Base-by-base conservation (phyloP, 2,888 invertebrate species). In the Melieria omissa region DNA sequence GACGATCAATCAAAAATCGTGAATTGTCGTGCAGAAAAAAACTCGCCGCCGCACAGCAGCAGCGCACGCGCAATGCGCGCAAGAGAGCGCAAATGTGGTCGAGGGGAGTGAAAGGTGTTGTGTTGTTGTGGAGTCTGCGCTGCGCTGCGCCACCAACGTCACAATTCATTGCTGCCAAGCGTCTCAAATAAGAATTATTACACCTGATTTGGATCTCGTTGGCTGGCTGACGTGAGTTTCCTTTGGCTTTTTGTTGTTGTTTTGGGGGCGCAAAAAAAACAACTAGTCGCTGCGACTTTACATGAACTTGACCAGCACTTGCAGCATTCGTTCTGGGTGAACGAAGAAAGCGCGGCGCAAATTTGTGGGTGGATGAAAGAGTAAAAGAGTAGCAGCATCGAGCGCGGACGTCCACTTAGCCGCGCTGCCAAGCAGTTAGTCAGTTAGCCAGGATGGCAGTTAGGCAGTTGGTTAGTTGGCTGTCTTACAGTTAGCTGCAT, bases 1-100 rank as follows among this genome's bases (percentile, higher is more conserved):
- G 86, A 86, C 86, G 86, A 86, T 86, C 86, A 86, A 86, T 86
- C 86, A 86, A 86, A 86, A 86, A 85, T 72, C 71, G 71, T 71
- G 71, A 71, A 71, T 47, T 57, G 58, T 71, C 70, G 70, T 70
- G 65, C 64, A 65, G 44, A 44, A 68, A 62, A 47, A 14, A 63
- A 54, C 8, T 44, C 44, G 29, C n/a, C 12, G 52, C 5, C 16
- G 10, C 60, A 47, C 14, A 10, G 55, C 57, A 45, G 66, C 41
- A 42, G n/a, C 41, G 58, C 9, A 58, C 47, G 49, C 49, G 14
- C 44, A 49, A 52, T 67, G 67, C 49, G 60, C 47, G 29, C n/a
- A 49, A 9, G 10, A 9, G 12, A 49, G 12, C 9, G 5, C 52
- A 52, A 52, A 52, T 9, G 14, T 47, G 14, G 44, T 46, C 60